Evolutionary conservation across 2,797 vertebrate species (phyloP), one percentile per base, ranked within the genome.

Genomic region (Poecilia wingei): DNA sequence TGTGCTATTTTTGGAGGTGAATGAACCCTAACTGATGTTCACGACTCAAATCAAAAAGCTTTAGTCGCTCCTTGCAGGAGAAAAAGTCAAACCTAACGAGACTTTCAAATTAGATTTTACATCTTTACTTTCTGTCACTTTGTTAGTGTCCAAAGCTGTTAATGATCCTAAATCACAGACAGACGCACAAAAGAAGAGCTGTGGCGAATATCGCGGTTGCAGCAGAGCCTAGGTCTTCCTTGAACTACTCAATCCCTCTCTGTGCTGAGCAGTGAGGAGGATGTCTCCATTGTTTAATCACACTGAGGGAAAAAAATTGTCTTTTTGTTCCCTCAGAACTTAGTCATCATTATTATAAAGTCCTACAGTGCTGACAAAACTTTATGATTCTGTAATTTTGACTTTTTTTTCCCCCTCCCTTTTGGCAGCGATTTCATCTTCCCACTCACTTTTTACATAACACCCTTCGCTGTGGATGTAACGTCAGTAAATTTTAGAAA

Each of bases 371-470:
- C 82, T 79, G 83, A 89, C 85, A 88, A 71, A 69, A 85, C 86
- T 81, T 66, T 83, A 80, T 91, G 80, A 87, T 89, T 92, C 84
- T 82, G 79, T 80, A 86, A 88, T 85, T 90, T 86, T 87, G 66
- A 82, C 85, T 85, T 43, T 78, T 43, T 78, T 89, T 83, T 85
- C 71, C 77, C 77, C 74, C 78, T 39, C 77, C 75, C 78, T 87
- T 84, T 86, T 75, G 85, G 79, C 74, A 4, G 76, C 72, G 76
- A 89, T 86, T 72, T 83, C 6, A 18, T 78, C 89, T 86, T 91
- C 93, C 92, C 86, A 92, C 91, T 88, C 76, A 25, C 79, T 88
- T 91, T 77, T 93, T 94, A 93, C 77, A 76, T 93, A 93, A 93
- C 90, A 87, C 9, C 76, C 84, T 93, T 86, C 83, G 87, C 84